phyloP scores from a whole-genome alignment of 2,113 vertebrate genomes.

The Nannospalax galili region DNA sequence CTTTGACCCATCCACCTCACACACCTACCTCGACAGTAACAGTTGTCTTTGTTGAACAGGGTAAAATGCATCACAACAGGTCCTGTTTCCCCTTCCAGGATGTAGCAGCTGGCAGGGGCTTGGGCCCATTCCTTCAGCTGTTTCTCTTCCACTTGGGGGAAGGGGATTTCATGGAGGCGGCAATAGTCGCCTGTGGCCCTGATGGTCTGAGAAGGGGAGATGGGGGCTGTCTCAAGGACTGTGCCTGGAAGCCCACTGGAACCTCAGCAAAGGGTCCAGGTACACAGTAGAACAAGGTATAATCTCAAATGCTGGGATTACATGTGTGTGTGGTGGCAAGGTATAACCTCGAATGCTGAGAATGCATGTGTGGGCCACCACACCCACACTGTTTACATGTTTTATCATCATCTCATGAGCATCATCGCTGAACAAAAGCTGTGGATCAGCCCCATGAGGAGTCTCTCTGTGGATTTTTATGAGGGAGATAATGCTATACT shows the following conservation, averaged over 20 bases:
- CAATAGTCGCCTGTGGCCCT: conserved; percentile 64
- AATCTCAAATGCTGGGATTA: too few relatives aligned
- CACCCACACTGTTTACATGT: too few relatives aligned
- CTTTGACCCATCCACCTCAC: too few relatives aligned
- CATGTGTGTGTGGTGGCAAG: too few relatives aligned
- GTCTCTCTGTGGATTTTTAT: too few relatives aligned
- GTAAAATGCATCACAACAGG: conserved; percentile 80
- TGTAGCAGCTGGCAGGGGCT: conserved; percentile 61
- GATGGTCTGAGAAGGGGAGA: conserved; percentile 67
- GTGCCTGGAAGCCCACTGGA: background rate
- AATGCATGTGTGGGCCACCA: too few relatives aligned
- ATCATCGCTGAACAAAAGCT: too few relatives aligned
- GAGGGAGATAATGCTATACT: too few relatives aligned
- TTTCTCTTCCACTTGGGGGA: conserved; percentile 57
- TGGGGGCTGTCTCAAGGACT: background rate
- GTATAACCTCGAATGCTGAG: too few relatives aligned
- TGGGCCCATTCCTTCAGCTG: background rate
- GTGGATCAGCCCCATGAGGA: too few relatives aligned
- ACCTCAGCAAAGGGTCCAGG: background rate
- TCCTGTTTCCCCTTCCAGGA: conserved; percentile 58
- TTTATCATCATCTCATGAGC: too few relatives aligned
- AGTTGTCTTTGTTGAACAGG: conserved; percentile 77
- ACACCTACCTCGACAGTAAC: conserved; percentile 70
- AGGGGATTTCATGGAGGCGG: conserved; percentile 42
- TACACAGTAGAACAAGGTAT: too few relatives aligned